A percentile compares a stretch with the other conserved stretches of the same genome.
These are phyloP conservation scores for Tetranychus piercei DNA, from an alignment of 2,888 invertebrate species.

Conservation along the genomic window DNA sequence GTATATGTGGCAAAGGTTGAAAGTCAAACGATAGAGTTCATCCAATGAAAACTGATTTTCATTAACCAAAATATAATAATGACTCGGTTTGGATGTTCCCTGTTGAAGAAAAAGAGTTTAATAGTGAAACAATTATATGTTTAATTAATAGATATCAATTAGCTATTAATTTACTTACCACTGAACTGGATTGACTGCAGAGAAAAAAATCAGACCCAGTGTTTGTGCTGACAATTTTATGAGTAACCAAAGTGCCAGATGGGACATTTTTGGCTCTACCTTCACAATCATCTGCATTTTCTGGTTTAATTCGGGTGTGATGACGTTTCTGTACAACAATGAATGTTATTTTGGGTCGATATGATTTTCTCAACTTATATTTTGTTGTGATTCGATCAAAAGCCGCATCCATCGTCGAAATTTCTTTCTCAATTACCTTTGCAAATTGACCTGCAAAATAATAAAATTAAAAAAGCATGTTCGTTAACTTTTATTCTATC, in stretches of 20 bases:
- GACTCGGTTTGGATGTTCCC: slow-evolving; percentile 26
- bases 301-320: slow-evolving; percentile 53
- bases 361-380: slow-evolving; percentile 31
- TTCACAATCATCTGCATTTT: slow-evolving; percentile 4
- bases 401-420: slow-evolving; percentile 36
- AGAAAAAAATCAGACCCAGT: slow-evolving; percentile 66
- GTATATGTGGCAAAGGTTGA: slow-evolving; percentile 29
- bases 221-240: slow-evolving; percentile 59
- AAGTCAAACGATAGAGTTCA: slow-evolving; percentile 26
- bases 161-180: slow-evolving; percentile 28
- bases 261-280: slow-evolving; percentile 45
- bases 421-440: slow-evolving; percentile 1
- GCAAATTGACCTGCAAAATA: slow-evolving; percentile 31
- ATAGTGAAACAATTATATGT: no score
- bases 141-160: no score
- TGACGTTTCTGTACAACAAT: slow-evolving; percentile 89
- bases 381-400: slow-evolving; percentile 37
- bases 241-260: slow-evolving; percentile 72
- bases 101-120: slow-evolving; percentile 28
- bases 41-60: slow-evolving; percentile 26
- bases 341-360: slow-evolving; percentile 63
- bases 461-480: slow-evolving; percentile 36
- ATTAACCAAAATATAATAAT: slow-evolving; percentile 26
- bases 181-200: slow-evolving; percentile 43
- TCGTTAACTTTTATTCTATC: no score